Conservation (phyloP, 2,113 vertebrate genomes). For the Centropristis striata region DNA sequence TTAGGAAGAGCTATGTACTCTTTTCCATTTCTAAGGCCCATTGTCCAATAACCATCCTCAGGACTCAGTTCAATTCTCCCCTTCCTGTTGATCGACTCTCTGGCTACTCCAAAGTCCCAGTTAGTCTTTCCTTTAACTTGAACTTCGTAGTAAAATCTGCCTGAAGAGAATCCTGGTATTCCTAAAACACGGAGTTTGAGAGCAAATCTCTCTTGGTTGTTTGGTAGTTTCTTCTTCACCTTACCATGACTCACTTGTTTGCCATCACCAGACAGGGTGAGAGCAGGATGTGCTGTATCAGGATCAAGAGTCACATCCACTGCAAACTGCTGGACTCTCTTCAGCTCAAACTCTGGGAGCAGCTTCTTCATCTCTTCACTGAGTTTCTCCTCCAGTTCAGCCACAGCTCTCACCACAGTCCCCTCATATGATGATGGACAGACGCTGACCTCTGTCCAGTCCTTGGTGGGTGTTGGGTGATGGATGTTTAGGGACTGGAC, state of each 20-base stretch:
- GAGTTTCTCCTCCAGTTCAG: conserved; percentile 25
- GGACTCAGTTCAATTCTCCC: fast-evolving
- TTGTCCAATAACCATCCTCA: not conserved
- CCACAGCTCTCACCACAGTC: conserved; percentile 12
- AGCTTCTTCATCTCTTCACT: not conserved
- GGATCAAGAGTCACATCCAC: conserved; percentile 31
- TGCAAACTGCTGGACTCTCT: conserved; percentile 35
- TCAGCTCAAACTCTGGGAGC: not conserved
- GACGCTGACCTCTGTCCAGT: conserved; percentile 21
- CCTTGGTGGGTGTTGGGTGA: not conserved
- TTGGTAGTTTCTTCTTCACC: not conserved
- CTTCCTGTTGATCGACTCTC: conserved; percentile 20
- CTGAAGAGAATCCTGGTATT: conserved; percentile 41
- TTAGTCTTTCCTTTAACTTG: conserved; percentile 27
- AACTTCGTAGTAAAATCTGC: conserved; percentile 39
- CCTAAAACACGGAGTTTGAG: fast-evolving
- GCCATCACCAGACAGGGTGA: conserved; percentile 3
- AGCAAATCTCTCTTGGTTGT: conserved; percentile 30
- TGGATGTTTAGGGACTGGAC: not conserved
- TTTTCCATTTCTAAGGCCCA: not conserved
- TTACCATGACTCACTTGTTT: not conserved
- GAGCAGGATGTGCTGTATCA: not conserved
- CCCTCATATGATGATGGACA: not conserved
- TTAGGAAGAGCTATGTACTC: not conserved
- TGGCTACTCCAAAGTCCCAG: not conserved